Base-by-base conservation (phyloP, 1,140 invertebrate species). In the Battus philenor region DNA sequence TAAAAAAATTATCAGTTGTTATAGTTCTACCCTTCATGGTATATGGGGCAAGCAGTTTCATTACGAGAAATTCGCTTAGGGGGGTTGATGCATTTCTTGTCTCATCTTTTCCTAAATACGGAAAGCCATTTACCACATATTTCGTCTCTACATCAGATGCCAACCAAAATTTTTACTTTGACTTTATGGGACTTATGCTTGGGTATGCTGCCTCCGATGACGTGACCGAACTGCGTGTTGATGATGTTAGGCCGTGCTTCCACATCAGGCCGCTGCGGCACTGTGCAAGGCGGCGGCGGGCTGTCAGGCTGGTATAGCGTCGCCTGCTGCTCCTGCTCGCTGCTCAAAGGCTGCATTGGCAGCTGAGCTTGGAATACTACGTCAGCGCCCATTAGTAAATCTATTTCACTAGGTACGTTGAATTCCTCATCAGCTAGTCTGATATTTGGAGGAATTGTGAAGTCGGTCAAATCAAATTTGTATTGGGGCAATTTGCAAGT, bases 161-260 rank as follows among this genome's bases (percentile, higher is more conserved):
- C 3, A 58, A 22, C 55, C 50, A 58, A 44, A 53, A 58, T 44
- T 58, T n/a, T 58, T 18, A 53, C 47, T 5, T 47, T 50, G 52
- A 52, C 52, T 45, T 57, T 45, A 4, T 36, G 7, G 3, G 45
- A 41, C 39, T 53, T 53, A n/a, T n/a, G 33, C 46, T 46, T 38
- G 33, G 11, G n/a, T n/a, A n/a, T n/a, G n/a, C n/a, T n/a, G n/a
- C n/a, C n/a, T n/a, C n/a, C n/a, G n/a, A n/a, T n/a, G n/a, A n/a
- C n/a, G n/a, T n/a, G n/a, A n/a, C n/a, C n/a, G n/a, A n/a, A n/a
- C n/a, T n/a, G n/a, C n/a, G n/a, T n/a, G n/a, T n/a, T n/a, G n/a
- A n/a, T n/a, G n/a, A n/a, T n/a, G n/a, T 3, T 22, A 4, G 3
- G 20, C 3, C 20, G 20, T 7, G 3, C 3, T 7, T 7, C 7